These are phyloP conservation scores for Orchesella cincta DNA, from an alignment of 1,140 invertebrate genomes.

Conservation along the genomic window DNA sequence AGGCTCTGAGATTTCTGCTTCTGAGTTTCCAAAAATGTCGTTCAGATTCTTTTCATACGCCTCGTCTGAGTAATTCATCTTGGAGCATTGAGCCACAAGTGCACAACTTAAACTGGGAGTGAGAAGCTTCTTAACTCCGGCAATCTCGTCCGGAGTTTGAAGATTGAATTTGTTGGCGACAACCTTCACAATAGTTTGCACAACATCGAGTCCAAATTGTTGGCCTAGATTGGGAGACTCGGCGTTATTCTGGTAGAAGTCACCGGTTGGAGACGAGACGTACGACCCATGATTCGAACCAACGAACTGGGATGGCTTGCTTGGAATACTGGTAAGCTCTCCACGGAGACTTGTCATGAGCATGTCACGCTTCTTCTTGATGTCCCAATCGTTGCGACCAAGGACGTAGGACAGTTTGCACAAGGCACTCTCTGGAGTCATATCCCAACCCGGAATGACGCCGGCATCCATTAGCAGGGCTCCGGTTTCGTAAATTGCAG, in stretches of 20 bases:
- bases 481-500: constrained; percentile 78
- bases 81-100: constrained; percentile 69
- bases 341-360: constrained; percentile 75
- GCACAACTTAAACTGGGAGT: constrained; percentile 76
- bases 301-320: constrained; percentile 16
- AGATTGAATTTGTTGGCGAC: constrained; percentile 68
- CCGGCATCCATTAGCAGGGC: constrained; percentile 59
- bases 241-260: constrained; percentile 6
- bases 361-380: constrained; percentile 75
- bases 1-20: constrained; percentile 72
- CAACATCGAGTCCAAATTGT: neutral
- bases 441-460: constrained; percentile 73
- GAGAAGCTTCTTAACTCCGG: constrained; percentile 70
- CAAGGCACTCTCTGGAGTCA: constrained; percentile 92
- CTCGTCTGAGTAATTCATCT: constrained; percentile 49
- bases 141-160: constrained; percentile 68
- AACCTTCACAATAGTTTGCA: constrained; percentile 62
- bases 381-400: constrained; percentile 75
- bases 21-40: constrained; percentile 54
- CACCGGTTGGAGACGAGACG: neutral
- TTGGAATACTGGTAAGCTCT: constrained; percentile 62
- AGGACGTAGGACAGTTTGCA: constrained; percentile 90
- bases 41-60: constrained; percentile 41
- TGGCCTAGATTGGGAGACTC: neutral
- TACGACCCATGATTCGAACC: neutral